phyloP scores from a whole-genome alignment of 2,113 vertebrate genomes.

The Brevimyrus niger region DNA sequence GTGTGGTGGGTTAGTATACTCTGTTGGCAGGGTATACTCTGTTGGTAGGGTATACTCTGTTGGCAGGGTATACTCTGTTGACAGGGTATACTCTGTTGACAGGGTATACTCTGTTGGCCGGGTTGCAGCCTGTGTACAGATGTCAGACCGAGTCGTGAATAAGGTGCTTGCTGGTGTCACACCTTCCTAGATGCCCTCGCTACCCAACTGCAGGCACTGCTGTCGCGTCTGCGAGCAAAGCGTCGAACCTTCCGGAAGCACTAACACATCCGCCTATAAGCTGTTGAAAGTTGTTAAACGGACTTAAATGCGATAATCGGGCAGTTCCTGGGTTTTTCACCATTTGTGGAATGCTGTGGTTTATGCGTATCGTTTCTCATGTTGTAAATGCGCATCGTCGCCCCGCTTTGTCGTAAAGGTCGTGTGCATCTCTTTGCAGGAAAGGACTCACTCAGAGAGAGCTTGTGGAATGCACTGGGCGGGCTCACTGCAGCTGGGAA shows the following conservation, averaged over 20 bases:
- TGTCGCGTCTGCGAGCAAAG: background rate
- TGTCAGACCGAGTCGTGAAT: background rate
- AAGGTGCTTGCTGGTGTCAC: background rate
- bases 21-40: no score
- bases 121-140: background rate
- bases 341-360: background rate
- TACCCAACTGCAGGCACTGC: background rate
- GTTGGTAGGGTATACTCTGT: background rate
- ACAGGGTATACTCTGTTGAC: background rate
- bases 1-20: no score
- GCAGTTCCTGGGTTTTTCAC: background rate
- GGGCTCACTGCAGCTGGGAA: background rate
- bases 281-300: background rate
- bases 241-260: background rate
- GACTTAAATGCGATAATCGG: background rate
- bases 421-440: background rate
- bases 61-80: background rate
- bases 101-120: background rate
- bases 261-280: background rate
- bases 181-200: background rate
- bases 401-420: background rate
- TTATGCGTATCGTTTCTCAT: background rate
- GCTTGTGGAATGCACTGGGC: background rate
- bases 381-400: background rate
- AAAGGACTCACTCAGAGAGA: background rate